Base-by-base conservation (phyloP, 2,888 invertebrate genomes). In the Amorpha juglandis region DNA sequence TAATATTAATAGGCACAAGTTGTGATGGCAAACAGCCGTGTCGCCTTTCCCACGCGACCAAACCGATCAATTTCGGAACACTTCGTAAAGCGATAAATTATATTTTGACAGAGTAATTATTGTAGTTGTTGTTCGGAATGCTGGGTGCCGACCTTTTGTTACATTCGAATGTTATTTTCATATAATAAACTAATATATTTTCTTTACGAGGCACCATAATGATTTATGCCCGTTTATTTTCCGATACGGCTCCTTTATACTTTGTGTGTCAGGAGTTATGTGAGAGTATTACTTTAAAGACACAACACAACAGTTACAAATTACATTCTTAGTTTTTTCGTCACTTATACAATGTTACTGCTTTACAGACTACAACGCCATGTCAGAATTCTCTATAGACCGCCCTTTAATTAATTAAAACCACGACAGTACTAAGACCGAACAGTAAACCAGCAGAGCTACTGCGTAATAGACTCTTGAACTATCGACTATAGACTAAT, bases 81-180 rank as follows among this genome's bases (percentile, higher is more conserved):
- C 51, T 55, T 27, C 47, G 53, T 11, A 27, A 19, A 35, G 45
- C 33, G 65, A 68, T 72, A 67, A 65, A 72, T 72, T 58, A 12
- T 65, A 21, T 55, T 72, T 55, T 69, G 64, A 63, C 71, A 63
- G 45, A 53, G 58, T 66, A 66, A 68, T 69, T 69, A 68, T 47
- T 35, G 21, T 62, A 66, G 53, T 45, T 48, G 51, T 48, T 48
- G 58, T 67, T 63, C 70, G 63, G 67, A 66, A 69, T 8, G 63
- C 63, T 64, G 55, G 62, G 16, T 48, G 16, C 7, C 48, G 19
- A 19, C 50, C 50, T 50, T 50, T 19, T 19, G 50, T 19, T 50
- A 19, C 9, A 19, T 19, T 9, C 50, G 11, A 19, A 19, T 50
- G 50, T 50, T 48, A 48, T 48, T 50, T 48, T 50, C 50, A 50